Base-by-base conservation (phyloP, 2,113 vertebrate genomes). In the Kryptolebias marmoratus region DNA sequence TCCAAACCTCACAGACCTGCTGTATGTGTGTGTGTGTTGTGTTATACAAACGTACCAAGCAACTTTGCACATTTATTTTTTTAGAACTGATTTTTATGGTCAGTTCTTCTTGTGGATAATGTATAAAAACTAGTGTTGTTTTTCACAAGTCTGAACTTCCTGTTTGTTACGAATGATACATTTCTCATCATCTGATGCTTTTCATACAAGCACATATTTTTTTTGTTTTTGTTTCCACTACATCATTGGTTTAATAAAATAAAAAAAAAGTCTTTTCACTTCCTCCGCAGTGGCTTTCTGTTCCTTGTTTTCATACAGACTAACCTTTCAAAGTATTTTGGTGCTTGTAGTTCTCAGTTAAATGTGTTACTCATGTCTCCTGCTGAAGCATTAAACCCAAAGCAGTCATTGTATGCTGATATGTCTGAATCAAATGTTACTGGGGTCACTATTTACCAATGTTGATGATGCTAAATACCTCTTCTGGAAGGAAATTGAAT, bases 201-300 rank as follows among this genome's bases (percentile, higher is more conserved):
- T n/a, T 44, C 12, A 12, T 53, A 11, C 45, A 32, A 73, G 5
- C 7, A 27, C 9, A 83, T 31, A 64, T 60, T 76, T 28, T 15
- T 0, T 48, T 58, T 13, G 62, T 2, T 56, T 13, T 30, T 49
- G 2, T 42, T 32, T 75, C 67, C 18, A 56, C 4, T 45, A 14
- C 73, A 42, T 39, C 27, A 2, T 0, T 0, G 0, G 1, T 69
- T 53, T 64, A 55, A 53, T 16, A 31, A 27, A 42, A 56, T 16
- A 31, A 27, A 42, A 55, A 16, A 18, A 58, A 15, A 13, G 3
- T 39, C 0, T 48, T 84, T 76, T 74, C 22, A 75, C 83, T 86
- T 90, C 87, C 77, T 75, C 63, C 2, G 0, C 4, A 30, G 3
- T 14, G 32, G 18, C 68, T 88, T 90, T 87, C 86, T 77, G 58